Evolutionary conservation across 2,888 invertebrate species (phyloP).

Genomic region (Hypselothyrea guttata): DNA sequence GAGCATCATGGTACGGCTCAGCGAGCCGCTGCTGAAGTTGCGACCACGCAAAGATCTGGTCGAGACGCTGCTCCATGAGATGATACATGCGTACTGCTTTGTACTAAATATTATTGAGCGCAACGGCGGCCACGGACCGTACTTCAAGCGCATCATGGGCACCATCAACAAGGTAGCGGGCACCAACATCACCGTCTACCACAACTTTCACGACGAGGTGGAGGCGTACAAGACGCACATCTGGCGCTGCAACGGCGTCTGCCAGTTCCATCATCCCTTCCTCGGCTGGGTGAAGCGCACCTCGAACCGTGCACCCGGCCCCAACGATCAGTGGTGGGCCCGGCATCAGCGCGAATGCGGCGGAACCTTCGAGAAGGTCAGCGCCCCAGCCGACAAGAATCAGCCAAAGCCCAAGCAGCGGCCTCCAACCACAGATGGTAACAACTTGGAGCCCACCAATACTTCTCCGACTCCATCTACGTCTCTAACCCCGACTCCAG

Average conservation of each 20-base stretch:
- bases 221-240: constrained; percentile 92
- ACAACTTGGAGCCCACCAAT: too few relatives aligned
- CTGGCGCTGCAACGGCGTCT: constrained; percentile 97
- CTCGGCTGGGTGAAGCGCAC: constrained; percentile 94
- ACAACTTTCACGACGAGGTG: constrained; percentile 97
- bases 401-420: too few relatives aligned
- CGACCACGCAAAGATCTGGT: constrained; percentile 96
- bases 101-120: constrained; percentile 92
- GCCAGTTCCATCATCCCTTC: constrained; percentile 89
- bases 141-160: constrained; percentile 96
- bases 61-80: constrained; percentile 99
- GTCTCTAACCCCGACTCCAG: too few relatives aligned
- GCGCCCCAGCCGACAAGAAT: constrained; percentile 83
- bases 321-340: constrained; percentile 92
- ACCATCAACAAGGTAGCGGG: constrained; percentile 94
- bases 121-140: constrained; percentile 96
- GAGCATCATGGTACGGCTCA: constrained; percentile 84
- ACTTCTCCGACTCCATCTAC: too few relatives aligned
- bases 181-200: constrained; percentile 95
- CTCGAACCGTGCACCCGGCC: constrained; percentile 94
- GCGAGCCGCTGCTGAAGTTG: constrained; percentile 94
- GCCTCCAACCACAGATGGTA: too few relatives aligned
- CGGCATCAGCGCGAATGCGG: constrained; percentile 90
- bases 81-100: constrained; percentile 99
- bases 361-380: constrained; percentile 92